Evolutionary conservation across 1,140 invertebrate species (phyloP).

Genomic region (Drosophila sechellia): DNA sequence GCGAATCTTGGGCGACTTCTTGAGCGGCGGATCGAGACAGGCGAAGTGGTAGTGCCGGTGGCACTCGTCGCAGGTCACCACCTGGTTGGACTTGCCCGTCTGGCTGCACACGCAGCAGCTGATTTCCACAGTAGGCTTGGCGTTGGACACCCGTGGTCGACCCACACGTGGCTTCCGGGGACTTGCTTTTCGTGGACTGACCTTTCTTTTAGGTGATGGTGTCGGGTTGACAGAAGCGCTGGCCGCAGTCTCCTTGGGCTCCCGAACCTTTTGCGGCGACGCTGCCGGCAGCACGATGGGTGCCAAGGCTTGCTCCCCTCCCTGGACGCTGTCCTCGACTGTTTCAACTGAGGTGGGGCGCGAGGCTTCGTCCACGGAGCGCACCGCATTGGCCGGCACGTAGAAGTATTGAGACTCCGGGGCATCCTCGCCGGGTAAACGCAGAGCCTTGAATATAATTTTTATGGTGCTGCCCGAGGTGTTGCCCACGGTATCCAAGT

Average conservation of each 20-base stretch:
- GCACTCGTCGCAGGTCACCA: constrained; percentile 95
- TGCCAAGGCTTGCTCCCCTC: constrained; percentile 18
- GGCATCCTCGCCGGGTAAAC: constrained; percentile 88
- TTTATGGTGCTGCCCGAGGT: constrained; percentile 86
- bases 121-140: constrained; percentile 58
- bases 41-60: constrained; percentile 95
- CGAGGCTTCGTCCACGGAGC: constrained; percentile 79
- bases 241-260: constrained; percentile 25
- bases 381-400: constrained; percentile 82
- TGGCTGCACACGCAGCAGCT: constrained; percentile 69
- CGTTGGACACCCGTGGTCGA: constrained; percentile 48
- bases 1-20: constrained; percentile 96
- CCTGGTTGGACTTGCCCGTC: constrained; percentile 70
- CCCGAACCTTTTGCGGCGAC: constrained; percentile 30
- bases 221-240: neutral
- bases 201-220: constrained; percentile 49
- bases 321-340: constrained; percentile 66
- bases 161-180: constrained; percentile 66
- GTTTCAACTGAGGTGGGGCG: constrained; percentile 83
- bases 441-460: constrained; percentile 91
- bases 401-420: constrained; percentile 82
- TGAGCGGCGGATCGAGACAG: constrained; percentile 95
- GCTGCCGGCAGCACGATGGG: constrained; percentile 28
- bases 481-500: constrained; percentile 85
- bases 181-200: constrained; percentile 67